phyloP scores from a whole-genome alignment of 2,888 invertebrate species.

The Acanthosepion pharaonis region DNA sequence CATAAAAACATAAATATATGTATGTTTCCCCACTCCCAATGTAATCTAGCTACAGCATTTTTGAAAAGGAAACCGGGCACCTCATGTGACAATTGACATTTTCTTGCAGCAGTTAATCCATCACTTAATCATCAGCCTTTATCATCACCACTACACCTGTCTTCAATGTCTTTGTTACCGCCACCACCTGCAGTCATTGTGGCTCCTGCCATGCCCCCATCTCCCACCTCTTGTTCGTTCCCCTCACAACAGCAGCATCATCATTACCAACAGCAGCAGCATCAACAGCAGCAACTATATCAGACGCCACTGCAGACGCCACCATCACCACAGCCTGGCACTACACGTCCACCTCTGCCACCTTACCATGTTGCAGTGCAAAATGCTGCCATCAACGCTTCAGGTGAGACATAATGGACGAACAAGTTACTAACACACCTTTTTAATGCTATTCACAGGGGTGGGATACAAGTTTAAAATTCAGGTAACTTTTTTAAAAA shows the following conservation, averaged over 20 bases:
- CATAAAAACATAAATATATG: not conserved
- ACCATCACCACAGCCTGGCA: constrained; percentile 44
- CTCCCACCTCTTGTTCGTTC: constrained; percentile 50
- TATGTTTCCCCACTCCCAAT: not conserved
- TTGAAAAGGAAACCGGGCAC: not conserved
- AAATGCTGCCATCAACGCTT: constrained; percentile 57
- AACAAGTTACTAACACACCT: constrained; percentile 48
- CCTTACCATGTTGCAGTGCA: constrained; percentile 72
- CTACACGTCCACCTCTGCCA: constrained; percentile 69
- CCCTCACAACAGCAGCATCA: not conserved
- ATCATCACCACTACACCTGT: not conserved
- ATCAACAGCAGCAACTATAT: not conserved
- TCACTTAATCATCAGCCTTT: not conserved
- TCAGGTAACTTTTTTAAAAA: not conserved
- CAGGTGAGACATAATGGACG: constrained; percentile 58
- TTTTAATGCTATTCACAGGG: not conserved
- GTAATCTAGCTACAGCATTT: not conserved
- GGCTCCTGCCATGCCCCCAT: constrained; percentile 52
- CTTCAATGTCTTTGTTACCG: constrained; percentile 52
- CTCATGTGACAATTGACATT: constrained; percentile 36
- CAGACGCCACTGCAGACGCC: not conserved
- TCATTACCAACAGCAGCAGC: not conserved
- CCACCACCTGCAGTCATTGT: constrained; percentile 51
- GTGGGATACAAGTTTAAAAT: not conserved
- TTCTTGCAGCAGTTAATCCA: constrained; percentile 43